Evolutionary conservation across 2,888 invertebrate genomes (phyloP), one percentile per base, ranked within the genome.

Genomic region (Hemistola chrysoprasaria): DNA sequence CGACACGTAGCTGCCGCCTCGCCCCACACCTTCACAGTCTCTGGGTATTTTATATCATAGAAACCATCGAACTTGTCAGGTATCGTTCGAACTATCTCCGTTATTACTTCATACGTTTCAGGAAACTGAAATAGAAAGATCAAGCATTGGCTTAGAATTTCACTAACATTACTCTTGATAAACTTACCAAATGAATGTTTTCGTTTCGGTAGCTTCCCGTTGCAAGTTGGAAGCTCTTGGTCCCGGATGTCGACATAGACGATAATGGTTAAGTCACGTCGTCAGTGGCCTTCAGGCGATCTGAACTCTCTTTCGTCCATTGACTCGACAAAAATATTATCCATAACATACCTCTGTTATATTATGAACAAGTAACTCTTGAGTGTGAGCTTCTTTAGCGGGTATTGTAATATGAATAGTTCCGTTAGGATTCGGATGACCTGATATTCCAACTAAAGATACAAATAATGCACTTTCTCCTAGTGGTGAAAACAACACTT

Each of bases 11-110:
- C 85, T 6, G 71, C 59, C 1, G 85, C 82, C 43, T 85, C 84
- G 11, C 88, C 88, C 86, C 88, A 88, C 11, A 78, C 78, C 50
- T 80, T 81, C n/a, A 87, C 62, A 0, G 56, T 63, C 2, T 80
- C 74, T 8, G 87, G 75, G 30, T 74, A 69, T 22, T 71, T 73
- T n/a, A 87, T 73, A 51, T 86, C 88, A 46, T 77, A 87, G 56
- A 73, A 77, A 0, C 78, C 84, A 1, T 78, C 75, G 36, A 82
- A 86, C 34, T 79, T 84, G 0, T 84, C 82, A 0, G 88, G 88
- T 6, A 63, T 31, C 7, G 73, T 56, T 40, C 64, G 72, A 1
- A 72, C 47, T 8, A 85, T 41, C 52, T 86, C 87, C 6, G 85
- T 78, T n/a, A 62, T 50, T 0, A 82, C 84, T 1, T 52, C 6